Base-by-base conservation (phyloP, 2,797 vertebrate species). In the Enoplosus armatus region DNA sequence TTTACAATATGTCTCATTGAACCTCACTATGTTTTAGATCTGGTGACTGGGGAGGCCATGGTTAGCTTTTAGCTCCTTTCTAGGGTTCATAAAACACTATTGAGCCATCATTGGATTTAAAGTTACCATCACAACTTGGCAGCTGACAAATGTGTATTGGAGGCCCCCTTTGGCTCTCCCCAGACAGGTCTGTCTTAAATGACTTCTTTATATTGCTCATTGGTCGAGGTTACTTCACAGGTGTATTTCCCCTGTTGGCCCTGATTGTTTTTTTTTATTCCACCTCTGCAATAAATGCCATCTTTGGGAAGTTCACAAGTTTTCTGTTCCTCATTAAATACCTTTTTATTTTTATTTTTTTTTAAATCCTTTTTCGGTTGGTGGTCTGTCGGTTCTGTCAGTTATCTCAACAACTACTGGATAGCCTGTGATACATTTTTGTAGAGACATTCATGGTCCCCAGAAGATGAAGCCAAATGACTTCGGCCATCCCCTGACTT, bases 1-100 rank as follows among this genome's bases (percentile, higher is more conserved):
- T 84, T 86, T 76, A 43, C 72, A 59, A n/a, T 39, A 16, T 11
- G 29, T 68, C 60, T 41, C 60, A 66, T 70, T 55, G 84, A 79
- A 59, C 60, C 55, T 61, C 35, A 18, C 27, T 26, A 1, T 2
- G 63, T 47, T 75, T 79, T 37, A 72, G 73, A 84, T 82, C 24
- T 63, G 55, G 41, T 56, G 64, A 22, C 58, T 66, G n/a, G 58
- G 35, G 70, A 69, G 58, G 54, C n/a, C 22, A 7, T 18, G 27
- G 18, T 29, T 63, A 53, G 53, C 54, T 53, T 75, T 65, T 39
- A 53, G 54, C 8, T 22, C 1, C 22, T 55, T 75, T 80, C n/a
- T 31, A 18, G 3, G 48, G 35, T n/a, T 55, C 64, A 50, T 78
- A 27, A 83, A 80, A 72, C 14, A 2, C 35, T 66, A 16, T 56